phyloP scores from a whole-genome alignment of 2,113 vertebrate genomes.

The Tragulus kanchil region DNA sequence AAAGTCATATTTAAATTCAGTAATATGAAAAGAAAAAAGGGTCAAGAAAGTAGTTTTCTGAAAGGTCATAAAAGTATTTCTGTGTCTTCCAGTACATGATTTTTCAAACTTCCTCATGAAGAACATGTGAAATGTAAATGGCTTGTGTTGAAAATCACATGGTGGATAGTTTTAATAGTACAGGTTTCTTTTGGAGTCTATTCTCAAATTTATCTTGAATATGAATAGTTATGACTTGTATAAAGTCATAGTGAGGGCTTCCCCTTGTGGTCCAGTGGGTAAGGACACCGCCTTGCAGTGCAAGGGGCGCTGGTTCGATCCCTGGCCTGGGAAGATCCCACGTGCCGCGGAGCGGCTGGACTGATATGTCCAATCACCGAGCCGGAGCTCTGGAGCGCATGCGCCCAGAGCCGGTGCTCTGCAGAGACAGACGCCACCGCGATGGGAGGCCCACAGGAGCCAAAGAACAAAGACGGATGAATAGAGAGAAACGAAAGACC shows the following conservation, averaged over 20 bases:
- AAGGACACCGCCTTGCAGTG: no score
- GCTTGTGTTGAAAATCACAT: neutral
- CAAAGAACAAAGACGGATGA: no score
- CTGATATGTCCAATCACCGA: no score
- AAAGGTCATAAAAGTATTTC: neutral
- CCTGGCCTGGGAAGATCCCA: no score
- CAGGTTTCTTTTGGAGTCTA: neutral
- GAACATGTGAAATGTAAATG: neutral
- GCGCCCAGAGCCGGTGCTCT: no score
- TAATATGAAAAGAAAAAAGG: neutral
- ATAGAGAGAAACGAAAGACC: no score
- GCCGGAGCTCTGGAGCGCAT: no score
- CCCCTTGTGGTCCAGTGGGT: no score
- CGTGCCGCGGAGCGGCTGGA: no score
- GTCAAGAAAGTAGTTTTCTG: neutral
- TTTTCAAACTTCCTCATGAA: conserved; percentile 38
- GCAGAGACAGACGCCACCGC: no score
- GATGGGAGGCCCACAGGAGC: no score
- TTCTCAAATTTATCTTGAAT: neutral
- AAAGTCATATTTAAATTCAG: conserved; percentile 33
- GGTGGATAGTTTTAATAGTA: neutral
- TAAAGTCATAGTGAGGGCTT: neutral
- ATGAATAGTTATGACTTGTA: conserved; percentile 12
- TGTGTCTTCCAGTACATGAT: neutral
- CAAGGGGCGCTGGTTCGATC: no score